Evolutionary conservation across 2,113 vertebrate species (phyloP), one percentile per base, ranked within the genome.

Genomic region (Gila orcuttii): DNA sequence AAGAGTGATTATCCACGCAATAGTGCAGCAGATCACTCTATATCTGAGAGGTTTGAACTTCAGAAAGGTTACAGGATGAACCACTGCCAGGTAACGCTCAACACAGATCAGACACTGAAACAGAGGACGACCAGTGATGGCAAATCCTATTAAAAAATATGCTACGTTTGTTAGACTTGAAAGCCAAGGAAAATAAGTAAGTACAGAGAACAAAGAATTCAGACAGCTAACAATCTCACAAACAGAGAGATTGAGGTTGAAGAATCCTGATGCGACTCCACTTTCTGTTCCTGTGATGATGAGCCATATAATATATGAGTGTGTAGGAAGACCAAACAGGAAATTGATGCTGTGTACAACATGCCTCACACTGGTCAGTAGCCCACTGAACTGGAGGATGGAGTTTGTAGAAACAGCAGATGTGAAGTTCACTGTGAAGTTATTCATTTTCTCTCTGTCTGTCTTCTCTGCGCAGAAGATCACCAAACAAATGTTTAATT

Each of bases 151-250:
- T 55, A 21, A 33, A 57, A 78, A 31, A 13, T 6, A 1, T 10
- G 0, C 3, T 57, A 78, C 1, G 17, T 0, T 57, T 28, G 12
- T n/a, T 6, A 57, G 9, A 57, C 15, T 17, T 55, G 50, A 57
- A 25, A 64, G 1, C 25, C 60, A 12, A 21, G 4, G 3, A 7
- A 8, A 78, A 33, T 19, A 5, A 15, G 50, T 23, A 28, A 78
- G 3, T 6, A 33, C 25, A 78, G 1, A 8, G 9, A 78, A 36
- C 50, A 78, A 23, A 12, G 45, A 15, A 9, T 33, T 21, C 7
- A 78, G 45, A 55, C n/a, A 33, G 28, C 10, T 36, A 19, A 25
- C 15, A 33, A 78, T 78, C 75, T 78, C 75, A 57, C 50, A 76
- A 76, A 76, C 5, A 6, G 74, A 47, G 45, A 76, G 25, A 76